Base-by-base conservation (phyloP, 2,888 invertebrate genomes). In the Brassicogethes aeneus region DNA sequence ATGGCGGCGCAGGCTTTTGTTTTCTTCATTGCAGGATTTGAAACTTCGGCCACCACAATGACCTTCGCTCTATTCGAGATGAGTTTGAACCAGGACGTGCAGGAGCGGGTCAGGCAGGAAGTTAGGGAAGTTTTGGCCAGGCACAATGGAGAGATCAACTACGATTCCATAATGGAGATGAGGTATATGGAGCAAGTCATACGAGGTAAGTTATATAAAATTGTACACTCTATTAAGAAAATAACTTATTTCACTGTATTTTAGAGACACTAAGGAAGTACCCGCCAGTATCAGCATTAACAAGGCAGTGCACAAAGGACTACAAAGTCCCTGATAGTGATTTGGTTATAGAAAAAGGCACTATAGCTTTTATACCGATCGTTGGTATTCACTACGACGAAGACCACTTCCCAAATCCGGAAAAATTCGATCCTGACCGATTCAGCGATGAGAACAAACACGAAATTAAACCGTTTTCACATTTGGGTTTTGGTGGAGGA, bases 401-500 rank as follows among this genome's bases (percentile, higher is more conserved):
- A 8, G 46, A 46, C 3, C 46, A 46, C 41, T 51, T 47, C 32
- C 41, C 45, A 12, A 37, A 47, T 23, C 47, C 53, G 1, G 36
- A 44, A 10, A 44, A 33, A 3, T 53, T 53, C 29, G 46, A 53
- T 40, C 51, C 53, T 10, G 53, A 51, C 3, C 39, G 51, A 16
- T 53, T 51, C 45, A 43, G 15, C 12, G 46, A 46, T 3, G 51
- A 45, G 33, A 52, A 49, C 5, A 49, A 45, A 16, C n/a, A 39
- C 3, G 13, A 14, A 2, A 46, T 36, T 17, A 40, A 45, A 36
- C 45, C 33, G 7, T 52, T 47, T 17, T 42, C 50, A 2, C 38
- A 47, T 37, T 33, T 54, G 8, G 48, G 51, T 1, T 53, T 51
- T 36, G 53, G 52, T 1, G 48, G 51, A 41, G 52, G 52, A 3